phyloP scores from a whole-genome alignment of 2,797 vertebrate species.

The Lithobates pipiens region DNA sequence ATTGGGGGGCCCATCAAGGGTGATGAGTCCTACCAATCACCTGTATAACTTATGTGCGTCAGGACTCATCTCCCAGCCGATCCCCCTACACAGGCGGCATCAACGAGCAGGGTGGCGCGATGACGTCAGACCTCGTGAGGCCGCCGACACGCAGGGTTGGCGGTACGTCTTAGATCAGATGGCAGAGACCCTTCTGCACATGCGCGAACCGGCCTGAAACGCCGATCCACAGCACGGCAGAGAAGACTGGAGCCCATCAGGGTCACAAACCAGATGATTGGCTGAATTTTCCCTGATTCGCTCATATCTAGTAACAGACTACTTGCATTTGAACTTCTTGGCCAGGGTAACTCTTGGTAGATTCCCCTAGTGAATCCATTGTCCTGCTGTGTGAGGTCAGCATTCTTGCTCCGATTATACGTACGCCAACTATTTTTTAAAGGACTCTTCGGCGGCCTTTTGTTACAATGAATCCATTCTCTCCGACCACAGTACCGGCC shows the following conservation, averaged over 20 bases:
- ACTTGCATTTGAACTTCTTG: background rate
- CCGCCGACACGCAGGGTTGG: too few species aligned
- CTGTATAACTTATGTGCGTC: too few species aligned
- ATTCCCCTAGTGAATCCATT: background rate
- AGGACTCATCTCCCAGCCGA: too few species aligned
- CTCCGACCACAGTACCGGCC: conserved; percentile 20
- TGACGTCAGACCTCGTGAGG: too few species aligned
- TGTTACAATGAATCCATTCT: conserved; percentile 27
- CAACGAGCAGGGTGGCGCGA: too few species aligned
- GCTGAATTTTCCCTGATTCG: background rate
- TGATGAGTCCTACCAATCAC: too few species aligned
- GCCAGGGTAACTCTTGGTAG: background rate
- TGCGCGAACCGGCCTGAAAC: too few species aligned
- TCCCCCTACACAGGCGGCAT: too few species aligned
- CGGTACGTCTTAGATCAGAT: too few species aligned
- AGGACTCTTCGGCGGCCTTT: conserved; percentile 7
- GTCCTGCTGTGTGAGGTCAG: background rate
- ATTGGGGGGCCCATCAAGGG: too few species aligned
- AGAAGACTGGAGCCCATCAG: background rate
- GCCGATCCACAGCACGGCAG: too few species aligned
- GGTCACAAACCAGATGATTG: background rate
- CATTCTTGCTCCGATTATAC: conserved; percentile 29
- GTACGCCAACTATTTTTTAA: conserved; percentile 17
- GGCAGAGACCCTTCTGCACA: too few species aligned
- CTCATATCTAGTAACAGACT: background rate